Evolutionary conservation across 2,113 vertebrate genomes (phyloP).

Genomic region (Telmatochromis sp.): DNA sequence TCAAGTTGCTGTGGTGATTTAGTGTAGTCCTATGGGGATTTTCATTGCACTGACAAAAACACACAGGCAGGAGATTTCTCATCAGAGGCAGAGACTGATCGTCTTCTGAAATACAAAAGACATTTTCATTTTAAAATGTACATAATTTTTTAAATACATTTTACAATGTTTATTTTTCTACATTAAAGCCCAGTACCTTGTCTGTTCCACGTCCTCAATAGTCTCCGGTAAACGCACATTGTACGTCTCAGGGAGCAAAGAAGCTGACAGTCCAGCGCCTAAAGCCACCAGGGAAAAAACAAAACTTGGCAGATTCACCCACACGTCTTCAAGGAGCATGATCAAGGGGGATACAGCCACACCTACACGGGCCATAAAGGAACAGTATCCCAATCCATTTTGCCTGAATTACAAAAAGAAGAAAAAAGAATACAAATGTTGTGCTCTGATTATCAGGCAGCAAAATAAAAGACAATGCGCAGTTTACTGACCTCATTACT

Average conservation of each 20-base stretch:
- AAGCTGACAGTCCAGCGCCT: background rate
- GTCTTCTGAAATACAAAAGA: conserved; percentile 24
- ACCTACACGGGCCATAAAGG: conserved; percentile 9
- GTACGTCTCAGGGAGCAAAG: conserved; percentile 48
- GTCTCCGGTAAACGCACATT: conserved; percentile 71
- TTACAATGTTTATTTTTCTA: background rate
- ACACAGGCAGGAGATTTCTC: background rate
- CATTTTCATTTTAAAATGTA: background rate
- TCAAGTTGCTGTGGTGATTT: background rate
- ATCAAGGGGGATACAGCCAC: conserved; percentile 31
- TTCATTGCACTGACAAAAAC: background rate
- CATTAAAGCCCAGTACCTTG: conserved; percentile 38
- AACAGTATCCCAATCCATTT: conserved; percentile 41
- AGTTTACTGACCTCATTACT: conserved; percentile 33
- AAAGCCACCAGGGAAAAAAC: conserved; percentile 18
- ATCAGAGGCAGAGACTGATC: conserved; percentile 4
- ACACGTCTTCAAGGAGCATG: conserved; percentile 27
- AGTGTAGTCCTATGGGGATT: background rate
- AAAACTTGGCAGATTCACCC: conserved; percentile 1
- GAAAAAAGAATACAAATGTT: background rate
- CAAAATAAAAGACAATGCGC: background rate
- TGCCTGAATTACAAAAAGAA: conserved; percentile 7
- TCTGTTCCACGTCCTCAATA: conserved; percentile 72
- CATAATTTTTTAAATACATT: background rate
- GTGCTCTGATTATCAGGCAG: background rate